phyloP scores from a whole-genome alignment of 64 coral and sea anemone genomes.

The Pocillopora damicornis region DNA sequence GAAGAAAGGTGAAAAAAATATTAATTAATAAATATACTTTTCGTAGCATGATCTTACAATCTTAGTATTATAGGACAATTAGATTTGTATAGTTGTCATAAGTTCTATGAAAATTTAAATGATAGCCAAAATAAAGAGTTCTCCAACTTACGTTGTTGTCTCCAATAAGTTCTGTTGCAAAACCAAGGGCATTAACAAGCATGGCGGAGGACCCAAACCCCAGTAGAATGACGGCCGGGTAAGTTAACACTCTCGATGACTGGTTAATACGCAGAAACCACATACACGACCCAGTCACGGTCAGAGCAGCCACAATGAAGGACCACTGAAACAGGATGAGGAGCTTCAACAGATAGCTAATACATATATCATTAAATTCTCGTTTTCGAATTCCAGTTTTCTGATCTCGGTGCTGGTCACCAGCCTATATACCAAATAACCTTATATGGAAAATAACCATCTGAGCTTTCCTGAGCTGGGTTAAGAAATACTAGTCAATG shows the following conservation, averaged over 20 bases:
- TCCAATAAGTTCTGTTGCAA: constrained; percentile 4
- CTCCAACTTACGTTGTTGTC: neutral
- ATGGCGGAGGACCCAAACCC: neutral
- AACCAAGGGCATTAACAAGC: neutral
- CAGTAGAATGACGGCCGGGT: neutral
- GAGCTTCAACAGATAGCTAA: no score
- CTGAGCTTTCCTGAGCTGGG: no score
- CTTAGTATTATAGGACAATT: neutral
- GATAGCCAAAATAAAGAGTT: neutral
- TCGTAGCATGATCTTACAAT: no score
- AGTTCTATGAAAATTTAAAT: neutral
- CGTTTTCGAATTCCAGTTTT: no score
- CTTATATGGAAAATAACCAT: no score
- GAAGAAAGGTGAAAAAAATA: neutral
- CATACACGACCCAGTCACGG: neutral
- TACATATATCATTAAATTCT: no score
- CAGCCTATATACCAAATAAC: no score
- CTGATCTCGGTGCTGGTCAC: no score
- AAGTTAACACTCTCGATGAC: neutral
- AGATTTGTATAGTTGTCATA: neutral
- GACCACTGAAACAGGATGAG: neutral
- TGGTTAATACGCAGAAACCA: neutral
- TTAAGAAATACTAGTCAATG: no score
- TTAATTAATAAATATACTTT: no score
- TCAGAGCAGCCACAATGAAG: neutral